phyloP scores from a whole-genome alignment of 1,140 invertebrate genomes.

The Hetaerina americana region DNA sequence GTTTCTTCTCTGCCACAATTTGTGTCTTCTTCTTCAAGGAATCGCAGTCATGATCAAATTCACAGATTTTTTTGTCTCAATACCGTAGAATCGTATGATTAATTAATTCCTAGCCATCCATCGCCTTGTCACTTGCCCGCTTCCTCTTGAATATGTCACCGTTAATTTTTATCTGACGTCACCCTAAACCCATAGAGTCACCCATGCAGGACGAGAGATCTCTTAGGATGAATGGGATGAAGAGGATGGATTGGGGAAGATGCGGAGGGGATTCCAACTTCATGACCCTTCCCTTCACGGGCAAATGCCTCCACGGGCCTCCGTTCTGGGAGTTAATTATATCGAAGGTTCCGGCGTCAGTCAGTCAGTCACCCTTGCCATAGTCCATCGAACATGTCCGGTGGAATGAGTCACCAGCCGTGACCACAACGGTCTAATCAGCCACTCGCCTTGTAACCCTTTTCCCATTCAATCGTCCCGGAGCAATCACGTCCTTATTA shows the following conservation, averaged over 20 bases:
- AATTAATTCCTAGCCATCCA: too few species aligned
- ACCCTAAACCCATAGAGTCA: background rate
- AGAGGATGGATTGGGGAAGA: background rate
- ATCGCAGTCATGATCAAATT: background rate
- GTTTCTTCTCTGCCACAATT: too few species aligned
- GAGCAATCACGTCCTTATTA: background rate
- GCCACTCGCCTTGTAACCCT: background rate
- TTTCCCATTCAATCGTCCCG: background rate
- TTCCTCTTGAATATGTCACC: background rate
- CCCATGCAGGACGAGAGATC: background rate
- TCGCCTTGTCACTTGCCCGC: background rate
- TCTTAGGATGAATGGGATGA: background rate
- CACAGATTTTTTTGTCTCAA: background rate
- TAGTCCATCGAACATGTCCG: background rate
- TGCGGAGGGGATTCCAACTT: too few species aligned
- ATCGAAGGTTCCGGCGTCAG: too few species aligned
- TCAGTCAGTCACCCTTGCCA: background rate
- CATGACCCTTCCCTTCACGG: background rate
- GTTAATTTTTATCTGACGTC: background rate
- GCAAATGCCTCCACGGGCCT: background rate
- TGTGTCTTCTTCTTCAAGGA: too few species aligned
- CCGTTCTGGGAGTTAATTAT: background rate
- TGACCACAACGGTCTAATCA: background rate
- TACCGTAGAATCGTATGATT: too few species aligned
- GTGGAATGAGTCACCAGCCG: background rate